Conservation (phyloP, 1,140 invertebrate genomes). For the Drepana arcuata region DNA sequence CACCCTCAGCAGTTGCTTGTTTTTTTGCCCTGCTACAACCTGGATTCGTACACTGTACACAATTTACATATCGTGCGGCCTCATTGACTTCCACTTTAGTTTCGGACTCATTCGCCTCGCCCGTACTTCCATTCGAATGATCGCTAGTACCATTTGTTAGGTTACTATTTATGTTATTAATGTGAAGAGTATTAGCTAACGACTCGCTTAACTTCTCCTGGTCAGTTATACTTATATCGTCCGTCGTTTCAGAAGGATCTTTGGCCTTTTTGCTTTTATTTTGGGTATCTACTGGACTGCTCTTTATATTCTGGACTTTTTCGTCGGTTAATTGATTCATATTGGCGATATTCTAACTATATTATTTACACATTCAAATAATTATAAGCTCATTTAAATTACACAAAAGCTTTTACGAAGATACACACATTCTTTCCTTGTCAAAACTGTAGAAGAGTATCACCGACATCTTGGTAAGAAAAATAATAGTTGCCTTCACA, state of each 20-base stretch:
- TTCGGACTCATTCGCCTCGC: constrained; percentile 17
- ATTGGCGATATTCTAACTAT: constrained; percentile 48
- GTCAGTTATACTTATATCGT: constrained; percentile 46
- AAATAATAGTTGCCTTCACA: constrained; percentile 19
- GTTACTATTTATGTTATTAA: constrained; percentile 57
- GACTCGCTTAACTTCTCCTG: constrained; percentile 48
- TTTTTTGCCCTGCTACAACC: constrained; percentile 17
- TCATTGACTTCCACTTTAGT: constrained; percentile 23
- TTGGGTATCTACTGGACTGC: constrained; percentile 51
- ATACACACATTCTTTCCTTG: constrained; percentile 58
- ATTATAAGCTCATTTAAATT: constrained; percentile 47
- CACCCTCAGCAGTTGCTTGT: constrained; percentile 4
- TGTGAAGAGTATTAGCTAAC: constrained; percentile 56
- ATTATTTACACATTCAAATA: constrained; percentile 60
- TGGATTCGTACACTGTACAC: constrained; percentile 54
- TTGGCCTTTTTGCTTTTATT: constrained; percentile 67
- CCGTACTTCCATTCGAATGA: constrained; percentile 37
- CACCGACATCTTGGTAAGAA: constrained; percentile 64
- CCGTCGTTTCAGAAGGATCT: constrained; percentile 51
- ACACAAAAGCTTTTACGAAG: constrained; percentile 39
- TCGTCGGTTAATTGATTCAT: constrained; percentile 59
- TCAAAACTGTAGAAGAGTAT: constrained; percentile 64
- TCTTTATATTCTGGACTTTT: constrained; percentile 50
- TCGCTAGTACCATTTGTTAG: constrained; percentile 63
- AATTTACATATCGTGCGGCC: constrained; percentile 50